A percentile compares a stretch with the other conserved stretches of the same genome.
phyloP scores from a whole-genome alignment of 1,140 invertebrate genomes.

The Marisa cornuarietis region DNA sequence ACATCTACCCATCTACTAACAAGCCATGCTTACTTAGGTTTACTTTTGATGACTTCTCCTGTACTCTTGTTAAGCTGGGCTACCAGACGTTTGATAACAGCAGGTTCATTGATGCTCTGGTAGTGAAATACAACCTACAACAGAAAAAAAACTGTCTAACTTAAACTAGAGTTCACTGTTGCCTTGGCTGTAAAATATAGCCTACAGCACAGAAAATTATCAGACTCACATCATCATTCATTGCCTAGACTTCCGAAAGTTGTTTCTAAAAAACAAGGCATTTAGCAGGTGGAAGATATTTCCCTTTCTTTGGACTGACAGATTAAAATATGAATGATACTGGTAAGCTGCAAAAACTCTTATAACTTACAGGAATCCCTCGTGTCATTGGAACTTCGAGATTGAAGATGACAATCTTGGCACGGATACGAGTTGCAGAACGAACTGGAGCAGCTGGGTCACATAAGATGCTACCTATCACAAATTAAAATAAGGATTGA shows the following conservation, averaged over 20 bases:
- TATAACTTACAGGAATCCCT: constrained; percentile 79
- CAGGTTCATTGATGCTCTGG: constrained; percentile 90
- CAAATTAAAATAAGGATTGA: neutral
- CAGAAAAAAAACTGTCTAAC: constrained; percentile 1
- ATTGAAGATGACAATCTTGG: constrained; percentile 93
- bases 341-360: too few species aligned
- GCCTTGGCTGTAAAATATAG: constrained; percentile 91
- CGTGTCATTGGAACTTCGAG: constrained; percentile 90
- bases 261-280: too few species aligned
- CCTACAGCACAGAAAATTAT: constrained; percentile 41
- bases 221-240: neutral
- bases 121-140: constrained; percentile 85
- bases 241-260: neutral
- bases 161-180: constrained; percentile 77
- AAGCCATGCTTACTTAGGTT: constrained; percentile 73
- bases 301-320: too few species aligned
- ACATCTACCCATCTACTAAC: too few species aligned
- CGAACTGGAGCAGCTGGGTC: constrained; percentile 82
- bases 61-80: constrained; percentile 89
- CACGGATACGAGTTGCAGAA: constrained; percentile 83
- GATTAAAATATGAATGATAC: too few species aligned
- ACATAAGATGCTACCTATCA: constrained; percentile 76
- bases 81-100: constrained; percentile 84
- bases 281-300: too few species aligned
- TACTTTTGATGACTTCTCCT: constrained; percentile 89